Percentiles rank a stretch among this genome's conserved stretches.
Conservation (phyloP, 2,113 vertebrate species). For the Macheiramphus alcinus region DNA sequence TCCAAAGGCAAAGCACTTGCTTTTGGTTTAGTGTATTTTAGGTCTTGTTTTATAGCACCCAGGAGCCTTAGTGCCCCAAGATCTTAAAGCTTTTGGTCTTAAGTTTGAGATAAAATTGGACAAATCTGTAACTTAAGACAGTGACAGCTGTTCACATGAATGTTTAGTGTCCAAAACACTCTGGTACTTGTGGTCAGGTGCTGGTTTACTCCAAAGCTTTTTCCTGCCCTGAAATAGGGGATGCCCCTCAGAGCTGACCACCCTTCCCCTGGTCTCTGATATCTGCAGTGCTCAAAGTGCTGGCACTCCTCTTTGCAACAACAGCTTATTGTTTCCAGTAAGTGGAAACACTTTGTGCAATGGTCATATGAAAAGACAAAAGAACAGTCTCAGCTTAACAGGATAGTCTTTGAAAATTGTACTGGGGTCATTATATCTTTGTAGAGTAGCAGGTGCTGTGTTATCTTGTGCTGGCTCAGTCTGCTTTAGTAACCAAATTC, state of each 20-base stretch:
- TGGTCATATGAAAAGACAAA: not conserved
- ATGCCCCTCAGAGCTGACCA: not conserved
- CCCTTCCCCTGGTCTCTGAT: not conserved
- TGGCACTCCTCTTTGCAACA: not conserved
- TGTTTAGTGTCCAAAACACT: conserved; percentile 20
- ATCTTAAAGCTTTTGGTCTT: conserved; percentile 7
- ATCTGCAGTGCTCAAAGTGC: not conserved
- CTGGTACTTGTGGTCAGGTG: conserved; percentile 28
- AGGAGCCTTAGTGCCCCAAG: not conserved
- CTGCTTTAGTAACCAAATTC: not conserved
- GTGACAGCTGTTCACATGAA: not conserved
- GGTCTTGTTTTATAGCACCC: conserved; percentile 14
- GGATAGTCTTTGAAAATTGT: not conserved
- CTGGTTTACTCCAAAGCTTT: conserved; percentile 7
- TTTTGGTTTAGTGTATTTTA: conserved; percentile 30
- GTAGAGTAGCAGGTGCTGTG: not conserved
- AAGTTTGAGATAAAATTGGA: conserved; percentile 39
- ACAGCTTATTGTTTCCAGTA: not conserved
- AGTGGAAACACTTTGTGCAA: not conserved
- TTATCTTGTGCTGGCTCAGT: not conserved
- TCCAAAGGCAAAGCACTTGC: conserved; percentile 29
- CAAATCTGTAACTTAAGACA: conserved; percentile 28
- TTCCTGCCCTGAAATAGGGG: not conserved
- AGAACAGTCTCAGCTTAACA: not conserved
- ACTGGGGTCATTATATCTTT: not conserved